Conservation (phyloP, 2,113 vertebrate genomes). For the Malurus melanocephalus region DNA sequence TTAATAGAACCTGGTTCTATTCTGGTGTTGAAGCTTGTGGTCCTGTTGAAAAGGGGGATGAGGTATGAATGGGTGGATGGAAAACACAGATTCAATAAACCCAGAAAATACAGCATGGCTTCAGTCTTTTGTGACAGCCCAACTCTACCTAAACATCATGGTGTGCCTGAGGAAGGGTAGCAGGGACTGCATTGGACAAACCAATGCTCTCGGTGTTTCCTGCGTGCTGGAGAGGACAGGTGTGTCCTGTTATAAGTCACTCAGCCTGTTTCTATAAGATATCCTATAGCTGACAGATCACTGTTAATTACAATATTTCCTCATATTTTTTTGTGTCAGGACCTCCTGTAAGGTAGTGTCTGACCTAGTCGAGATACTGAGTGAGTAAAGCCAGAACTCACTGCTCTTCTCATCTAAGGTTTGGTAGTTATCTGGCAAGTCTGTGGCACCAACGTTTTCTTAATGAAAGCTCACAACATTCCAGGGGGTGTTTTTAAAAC, state of each 20-base stretch:
- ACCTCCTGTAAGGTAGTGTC: not conserved
- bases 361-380: not conserved
- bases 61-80: not conserved
- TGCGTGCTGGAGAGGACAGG: not conserved
- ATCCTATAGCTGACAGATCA: not conserved
- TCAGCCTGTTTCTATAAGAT: not conserved
- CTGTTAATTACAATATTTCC: slow-evolving; percentile 30
- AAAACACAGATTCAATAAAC: not conserved
- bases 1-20: not conserved
- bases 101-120: not conserved
- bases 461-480: slow-evolving; percentile 44
- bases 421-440: not conserved
- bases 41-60: not conserved
- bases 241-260: slow-evolving; percentile 2
- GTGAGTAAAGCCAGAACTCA: slow-evolving; percentile 5
- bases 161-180: not conserved
- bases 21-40: not conserved
- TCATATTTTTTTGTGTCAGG: not conserved
- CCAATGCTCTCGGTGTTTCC: not conserved
- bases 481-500: slow-evolving; percentile 49
- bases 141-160: not conserved
- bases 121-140: not conserved
- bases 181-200: not conserved
- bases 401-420: not conserved
- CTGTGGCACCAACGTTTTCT: slow-evolving; percentile 24